Conservation (phyloP, 64 coral and sea anemone genomes). For the Hydrozoanthus tunicans region DNA sequence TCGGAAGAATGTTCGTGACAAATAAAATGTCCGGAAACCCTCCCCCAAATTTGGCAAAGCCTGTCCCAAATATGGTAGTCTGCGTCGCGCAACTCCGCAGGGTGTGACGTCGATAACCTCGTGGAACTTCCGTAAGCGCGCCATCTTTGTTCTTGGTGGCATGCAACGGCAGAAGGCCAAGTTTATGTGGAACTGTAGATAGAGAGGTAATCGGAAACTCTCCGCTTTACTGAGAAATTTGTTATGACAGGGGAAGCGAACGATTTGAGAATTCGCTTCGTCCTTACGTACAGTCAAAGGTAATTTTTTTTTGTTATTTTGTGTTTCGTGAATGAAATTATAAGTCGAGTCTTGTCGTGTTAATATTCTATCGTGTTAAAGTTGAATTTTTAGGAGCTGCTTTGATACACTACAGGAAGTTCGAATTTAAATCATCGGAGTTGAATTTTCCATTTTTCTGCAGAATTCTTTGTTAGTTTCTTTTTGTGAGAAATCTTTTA, state of each 20-base stretch:
- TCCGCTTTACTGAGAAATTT: conserved; percentile 24
- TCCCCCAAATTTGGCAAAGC: conserved; percentile 38
- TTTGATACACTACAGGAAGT: neutral
- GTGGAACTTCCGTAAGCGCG: conserved; percentile 96
- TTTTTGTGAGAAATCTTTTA: conserved; percentile 21
- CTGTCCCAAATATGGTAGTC: conserved; percentile 74
- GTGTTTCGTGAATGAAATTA: conserved; percentile 39
- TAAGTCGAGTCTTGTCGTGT: conserved; percentile 6
- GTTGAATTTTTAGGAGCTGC: neutral
- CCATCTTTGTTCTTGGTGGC: conserved; percentile 94
- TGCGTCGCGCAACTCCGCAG: conserved; percentile 71
- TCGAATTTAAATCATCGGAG: neutral
- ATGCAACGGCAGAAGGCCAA: conserved; percentile 56
- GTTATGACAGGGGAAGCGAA: conserved; percentile 45
- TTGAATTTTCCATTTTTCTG: neutral
- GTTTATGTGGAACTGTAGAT: conserved; percentile 23
- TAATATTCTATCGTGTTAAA: neutral
- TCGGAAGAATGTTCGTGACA: conserved; percentile 50
- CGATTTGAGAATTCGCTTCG: conserved; percentile 3
- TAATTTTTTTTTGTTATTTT: conserved; percentile 44
- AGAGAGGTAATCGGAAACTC: conserved; percentile 46
- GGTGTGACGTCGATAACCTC: conserved; percentile 97
- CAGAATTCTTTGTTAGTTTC: neutral
- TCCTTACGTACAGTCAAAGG: neutral
- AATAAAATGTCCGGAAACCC: neutral